These are phyloP conservation scores for Maconellicoccus hirsutus DNA, from an alignment of 1,140 invertebrate species.

Conservation along the genomic window DNA sequence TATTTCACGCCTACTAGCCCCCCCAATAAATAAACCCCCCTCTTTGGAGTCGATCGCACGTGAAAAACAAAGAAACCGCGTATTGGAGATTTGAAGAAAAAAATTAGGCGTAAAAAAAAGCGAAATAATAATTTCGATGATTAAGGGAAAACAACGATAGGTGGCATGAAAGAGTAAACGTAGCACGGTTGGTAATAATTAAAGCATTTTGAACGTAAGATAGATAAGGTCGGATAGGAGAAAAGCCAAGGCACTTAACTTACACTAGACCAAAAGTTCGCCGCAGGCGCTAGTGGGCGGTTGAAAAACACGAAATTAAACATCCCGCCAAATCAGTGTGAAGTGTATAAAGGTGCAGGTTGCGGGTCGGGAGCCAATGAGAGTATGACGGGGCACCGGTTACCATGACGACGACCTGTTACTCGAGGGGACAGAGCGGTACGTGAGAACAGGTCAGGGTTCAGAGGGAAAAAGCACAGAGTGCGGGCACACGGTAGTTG, in stretches of 20 bases:
- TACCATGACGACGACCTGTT: constrained; percentile 14
- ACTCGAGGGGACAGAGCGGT: background rate
- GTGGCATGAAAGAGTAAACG: too few relatives aligned
- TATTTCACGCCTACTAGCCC: too few relatives aligned
- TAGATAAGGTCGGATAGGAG: constrained; percentile 7
- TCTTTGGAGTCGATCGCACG: too few relatives aligned
- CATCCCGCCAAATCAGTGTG: constrained; percentile 20
- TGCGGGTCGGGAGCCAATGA: constrained; percentile 20
- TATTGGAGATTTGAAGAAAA: too few relatives aligned
- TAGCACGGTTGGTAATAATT: constrained; percentile 1
- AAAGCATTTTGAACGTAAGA: background rate
- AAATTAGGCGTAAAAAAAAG: too few relatives aligned
- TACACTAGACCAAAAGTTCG: constrained; percentile 7
- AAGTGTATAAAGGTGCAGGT: constrained; percentile 22
- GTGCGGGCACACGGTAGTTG: constrained; percentile 21
- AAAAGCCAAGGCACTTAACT: constrained; percentile 7
- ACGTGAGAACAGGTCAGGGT: constrained; percentile 23
- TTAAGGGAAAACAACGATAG: too few relatives aligned
- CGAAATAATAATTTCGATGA: too few relatives aligned
- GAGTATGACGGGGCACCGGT: constrained; percentile 15
- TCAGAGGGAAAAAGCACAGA: constrained; percentile 19
- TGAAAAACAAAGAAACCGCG: too few relatives aligned
- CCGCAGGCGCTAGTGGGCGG: constrained; percentile 19
- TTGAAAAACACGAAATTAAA: constrained; percentile 15
- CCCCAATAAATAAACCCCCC: too few relatives aligned